A percentile compares a stretch with the other conserved stretches of the same genome.
phyloP scores from a whole-genome alignment of 2,888 invertebrate genomes.

The Imbricaverruca yamaguchii region DNA sequence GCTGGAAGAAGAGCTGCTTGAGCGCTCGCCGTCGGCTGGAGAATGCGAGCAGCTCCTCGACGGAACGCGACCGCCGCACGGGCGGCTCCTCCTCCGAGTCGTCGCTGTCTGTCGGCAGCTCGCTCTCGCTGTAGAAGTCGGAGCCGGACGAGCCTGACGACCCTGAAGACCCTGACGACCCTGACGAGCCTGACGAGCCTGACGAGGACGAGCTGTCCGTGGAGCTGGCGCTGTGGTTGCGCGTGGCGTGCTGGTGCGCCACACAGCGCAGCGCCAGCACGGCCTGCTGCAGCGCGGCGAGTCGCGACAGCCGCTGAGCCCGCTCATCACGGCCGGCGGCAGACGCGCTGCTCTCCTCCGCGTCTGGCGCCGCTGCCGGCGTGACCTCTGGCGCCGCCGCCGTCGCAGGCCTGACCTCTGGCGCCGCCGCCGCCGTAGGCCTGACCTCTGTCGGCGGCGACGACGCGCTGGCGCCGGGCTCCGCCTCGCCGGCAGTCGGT shows the following conservation, averaged over 20 bases:
- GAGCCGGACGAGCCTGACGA: background rate
- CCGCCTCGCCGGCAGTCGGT: background rate
- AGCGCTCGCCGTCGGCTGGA: background rate
- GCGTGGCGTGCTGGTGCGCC: background rate
- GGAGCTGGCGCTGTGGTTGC: slow-evolving; percentile 2
- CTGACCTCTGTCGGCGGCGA: background rate
- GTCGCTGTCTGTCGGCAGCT: background rate
- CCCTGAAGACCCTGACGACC: background rate
- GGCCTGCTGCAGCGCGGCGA: background rate
- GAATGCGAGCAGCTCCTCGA: slow-evolving; percentile 10
- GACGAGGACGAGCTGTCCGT: slow-evolving; percentile 2
- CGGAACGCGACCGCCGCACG: slow-evolving; percentile 2
- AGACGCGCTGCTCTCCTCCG: background rate
- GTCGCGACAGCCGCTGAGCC: background rate
- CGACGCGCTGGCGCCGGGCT: too few species aligned
- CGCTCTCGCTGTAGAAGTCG: background rate
- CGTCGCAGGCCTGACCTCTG: background rate
- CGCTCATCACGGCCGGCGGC: too few species aligned
- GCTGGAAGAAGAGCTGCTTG: slow-evolving; percentile 13
- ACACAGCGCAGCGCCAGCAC: slow-evolving; percentile 7
- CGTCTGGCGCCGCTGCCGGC: background rate
- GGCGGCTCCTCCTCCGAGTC: background rate
- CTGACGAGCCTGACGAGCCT: background rate
- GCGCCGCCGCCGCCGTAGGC: background rate
- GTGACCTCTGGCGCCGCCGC: background rate